Base-by-base conservation (phyloP, 2,113 vertebrate genomes). In the Pterophyllum scalare region DNA sequence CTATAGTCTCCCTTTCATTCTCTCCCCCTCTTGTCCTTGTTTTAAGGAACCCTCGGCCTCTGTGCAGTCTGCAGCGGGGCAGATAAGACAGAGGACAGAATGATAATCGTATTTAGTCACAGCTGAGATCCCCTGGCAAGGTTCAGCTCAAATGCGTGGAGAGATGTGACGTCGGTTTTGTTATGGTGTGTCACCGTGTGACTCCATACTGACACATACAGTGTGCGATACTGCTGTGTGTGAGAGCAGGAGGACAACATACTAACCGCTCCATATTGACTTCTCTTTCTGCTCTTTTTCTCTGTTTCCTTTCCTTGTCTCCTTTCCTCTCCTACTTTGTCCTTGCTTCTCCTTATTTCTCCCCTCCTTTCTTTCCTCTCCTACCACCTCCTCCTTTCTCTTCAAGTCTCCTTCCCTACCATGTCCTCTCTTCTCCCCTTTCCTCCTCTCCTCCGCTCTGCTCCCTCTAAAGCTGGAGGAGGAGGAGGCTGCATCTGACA, bases 41-140 rank as follows among this genome's bases (percentile, higher is more conserved):
- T 93, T 92, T 83, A 81, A 77, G 87, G 88, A 88, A 84, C 82
- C 70, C 85, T 77, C 33, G 8, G 77, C 80, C 80, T 91, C 81
- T 17, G 79, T 17, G 62, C 81, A 38, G 84, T 89, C 93, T 94
- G 94, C 90, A 83, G 83, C 24, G 28, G 77, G 82, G 60, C 85
- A 89, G 94, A 94, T 94, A 94, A 94, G 90, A 81, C 83, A 80
- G 87, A 86, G 79, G 84, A 83, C 90, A 81, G 74, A 81, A 72
- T 76, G 78, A 83, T 94, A 91, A 94, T 91, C 90, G 58, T 52
- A 87, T 93, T 93, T 70, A 81, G 84, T 74, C 82, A 62, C 82
- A 74, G 78, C 78, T 38, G 56, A 49, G 80, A 84, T 90, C 79
- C 82, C 54, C 72, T 65, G 86, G 85, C 82, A 67, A 5, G 15